A percentile compares a stretch with the other conserved stretches of the same genome.
These are phyloP conservation scores for Drosophila fuyamai DNA, from an alignment of 1,140 invertebrate species.

Conservation along the genomic window DNA sequence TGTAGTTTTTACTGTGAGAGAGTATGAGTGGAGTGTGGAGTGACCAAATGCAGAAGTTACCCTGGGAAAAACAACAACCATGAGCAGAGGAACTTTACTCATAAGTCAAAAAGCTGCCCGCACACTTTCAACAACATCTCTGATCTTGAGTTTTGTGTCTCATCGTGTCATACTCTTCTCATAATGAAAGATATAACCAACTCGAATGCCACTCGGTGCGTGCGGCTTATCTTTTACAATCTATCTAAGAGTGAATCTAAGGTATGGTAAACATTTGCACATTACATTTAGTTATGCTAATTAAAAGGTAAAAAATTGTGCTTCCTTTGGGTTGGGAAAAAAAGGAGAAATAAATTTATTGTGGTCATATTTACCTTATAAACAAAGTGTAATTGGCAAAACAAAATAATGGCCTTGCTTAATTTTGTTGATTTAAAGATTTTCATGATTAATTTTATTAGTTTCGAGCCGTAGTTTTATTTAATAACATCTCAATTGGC, in stretches of 20 bases:
- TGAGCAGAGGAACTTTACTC: constrained; percentile 30
- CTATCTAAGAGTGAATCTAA: constrained; percentile 19
- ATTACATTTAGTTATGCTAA: constrained; percentile 35
- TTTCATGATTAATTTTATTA: neutral
- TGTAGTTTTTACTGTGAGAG: neutral
- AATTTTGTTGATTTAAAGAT: too few relatives aligned
- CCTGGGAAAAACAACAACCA: constrained; percentile 32
- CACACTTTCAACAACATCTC: constrained; percentile 76
- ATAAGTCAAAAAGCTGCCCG: constrained; percentile 56
- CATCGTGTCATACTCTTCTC: constrained; percentile 14
- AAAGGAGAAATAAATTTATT: neutral
- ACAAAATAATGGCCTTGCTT: neutral
- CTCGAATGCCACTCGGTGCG: constrained; percentile 3
- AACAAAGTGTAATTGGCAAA: neutral
- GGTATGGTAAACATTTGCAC: constrained; percentile 4
- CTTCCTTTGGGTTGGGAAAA: neutral
- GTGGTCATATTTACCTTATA: neutral
- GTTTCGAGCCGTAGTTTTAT: neutral
- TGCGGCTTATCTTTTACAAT: constrained; percentile 22
- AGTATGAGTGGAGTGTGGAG: constrained; percentile 11
- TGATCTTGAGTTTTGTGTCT: constrained; percentile 62
- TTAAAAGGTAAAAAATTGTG: constrained; percentile 8
- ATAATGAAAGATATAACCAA: constrained; percentile 8
- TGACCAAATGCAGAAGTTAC: constrained; percentile 65
- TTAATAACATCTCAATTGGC: too few relatives aligned